Conservation (phyloP, 2,797 vertebrate species). For the Sylvilagus floridanus region DNA sequence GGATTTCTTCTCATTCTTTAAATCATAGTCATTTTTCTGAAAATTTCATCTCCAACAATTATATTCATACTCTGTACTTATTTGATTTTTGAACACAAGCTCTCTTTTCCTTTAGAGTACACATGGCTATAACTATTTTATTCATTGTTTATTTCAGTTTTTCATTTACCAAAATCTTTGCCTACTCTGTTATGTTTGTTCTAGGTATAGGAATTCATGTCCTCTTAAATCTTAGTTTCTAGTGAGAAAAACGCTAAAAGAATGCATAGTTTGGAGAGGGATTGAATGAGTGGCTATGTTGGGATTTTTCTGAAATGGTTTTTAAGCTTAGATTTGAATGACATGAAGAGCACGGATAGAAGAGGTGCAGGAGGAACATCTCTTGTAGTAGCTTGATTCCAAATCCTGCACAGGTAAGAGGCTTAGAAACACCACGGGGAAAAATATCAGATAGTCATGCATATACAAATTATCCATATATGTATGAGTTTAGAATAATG, state of each 20-base stretch:
- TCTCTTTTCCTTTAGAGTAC: neutral
- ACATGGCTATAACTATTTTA: neutral
- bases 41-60: neutral
- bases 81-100: neutral
- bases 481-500: neutral
- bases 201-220: neutral
- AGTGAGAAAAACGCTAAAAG: neutral
- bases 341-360: neutral
- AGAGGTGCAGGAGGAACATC: neutral
- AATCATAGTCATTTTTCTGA: neutral
- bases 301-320: neutral
- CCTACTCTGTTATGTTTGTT: neutral
- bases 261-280: neutral
- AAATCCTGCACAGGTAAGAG: neutral
- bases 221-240: neutral
- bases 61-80: neutral
- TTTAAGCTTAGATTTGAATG: neutral
- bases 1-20: neutral
- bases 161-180: neutral
- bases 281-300: neutral
- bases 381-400: neutral
- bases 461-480: neutral
- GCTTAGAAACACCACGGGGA: neutral
- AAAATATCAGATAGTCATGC: neutral
- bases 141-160: neutral